These are phyloP conservation scores for Lycorma delicatula DNA, from an alignment of 1,140 invertebrate genomes.

Conservation along the genomic window DNA sequence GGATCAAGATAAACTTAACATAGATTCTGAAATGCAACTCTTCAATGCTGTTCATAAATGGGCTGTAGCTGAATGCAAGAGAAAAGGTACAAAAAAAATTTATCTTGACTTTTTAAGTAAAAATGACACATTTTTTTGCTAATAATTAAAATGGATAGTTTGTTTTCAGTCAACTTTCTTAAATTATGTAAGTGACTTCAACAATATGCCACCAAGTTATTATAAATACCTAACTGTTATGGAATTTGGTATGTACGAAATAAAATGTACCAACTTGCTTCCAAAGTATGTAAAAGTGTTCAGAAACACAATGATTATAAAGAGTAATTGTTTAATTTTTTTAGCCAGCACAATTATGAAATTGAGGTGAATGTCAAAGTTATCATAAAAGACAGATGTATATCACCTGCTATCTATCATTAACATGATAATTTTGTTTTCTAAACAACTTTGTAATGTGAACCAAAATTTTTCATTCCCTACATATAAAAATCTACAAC, in stretches of 20 bases:
- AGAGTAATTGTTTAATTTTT: no score
- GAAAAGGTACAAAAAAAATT: constrained; percentile 22
- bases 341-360: no score
- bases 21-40: constrained; percentile 63
- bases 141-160: neutral
- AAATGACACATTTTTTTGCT: neutral
- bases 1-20: constrained; percentile 58
- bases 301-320: no score
- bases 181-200: neutral
- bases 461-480: no score
- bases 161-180: neutral
- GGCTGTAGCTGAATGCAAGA: constrained; percentile 39
- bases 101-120: neutral
- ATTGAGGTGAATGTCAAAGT: no score
- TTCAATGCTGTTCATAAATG: constrained; percentile 63
- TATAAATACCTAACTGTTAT: neutral
- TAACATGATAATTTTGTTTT: no score
- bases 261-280: neutral
- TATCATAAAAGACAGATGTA: no score
- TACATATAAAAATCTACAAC: no score
- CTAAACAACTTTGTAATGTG: neutral
- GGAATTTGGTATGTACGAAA: neutral
- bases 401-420: no score
- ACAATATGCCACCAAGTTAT: neutral
- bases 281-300: no score